These are phyloP conservation scores for Gymnocephalus cernua DNA, from an alignment of 2,113 vertebrate species.

Conservation along the genomic window DNA sequence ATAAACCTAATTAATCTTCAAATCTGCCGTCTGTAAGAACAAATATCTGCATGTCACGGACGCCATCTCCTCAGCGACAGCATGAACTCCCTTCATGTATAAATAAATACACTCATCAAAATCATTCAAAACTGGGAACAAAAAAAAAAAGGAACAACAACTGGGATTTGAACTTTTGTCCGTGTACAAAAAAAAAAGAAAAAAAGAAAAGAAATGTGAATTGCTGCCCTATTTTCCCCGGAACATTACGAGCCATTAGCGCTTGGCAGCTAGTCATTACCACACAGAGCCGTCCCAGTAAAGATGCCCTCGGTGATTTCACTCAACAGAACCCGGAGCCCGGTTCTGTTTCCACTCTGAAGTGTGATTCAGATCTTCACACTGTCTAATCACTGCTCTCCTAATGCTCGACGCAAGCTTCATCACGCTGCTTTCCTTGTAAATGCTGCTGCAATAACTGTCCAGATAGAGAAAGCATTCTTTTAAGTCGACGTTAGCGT, in stretches of 20 bases:
- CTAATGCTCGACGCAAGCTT: background rate
- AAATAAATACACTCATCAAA: constrained; percentile 5
- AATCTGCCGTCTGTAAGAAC: background rate
- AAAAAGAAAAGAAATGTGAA: constrained; percentile 18
- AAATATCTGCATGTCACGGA: background rate
- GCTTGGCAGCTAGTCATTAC: constrained; percentile 63
- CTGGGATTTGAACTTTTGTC: constrained; percentile 55
- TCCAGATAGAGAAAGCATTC: background rate
- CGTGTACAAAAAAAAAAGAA: background rate
- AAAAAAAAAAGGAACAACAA: background rate
- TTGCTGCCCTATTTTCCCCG: constrained; percentile 59
- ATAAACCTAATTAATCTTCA: background rate
- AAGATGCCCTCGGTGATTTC: constrained; percentile 37
- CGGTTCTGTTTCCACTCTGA: background rate
- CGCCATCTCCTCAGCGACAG: background rate
- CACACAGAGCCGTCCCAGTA: constrained; percentile 43
- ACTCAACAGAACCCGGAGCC: background rate
- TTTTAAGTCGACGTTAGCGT: background rate
- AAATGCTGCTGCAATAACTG: background rate
- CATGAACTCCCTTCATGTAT: background rate
- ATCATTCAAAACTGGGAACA: constrained; percentile 3
- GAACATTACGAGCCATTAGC: constrained; percentile 72
- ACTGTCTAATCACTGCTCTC: background rate
- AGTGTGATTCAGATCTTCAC: background rate
- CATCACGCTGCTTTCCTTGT: background rate